phyloP scores from a whole-genome alignment of 1,140 invertebrate genomes.

The Cherax destructor region DNA sequence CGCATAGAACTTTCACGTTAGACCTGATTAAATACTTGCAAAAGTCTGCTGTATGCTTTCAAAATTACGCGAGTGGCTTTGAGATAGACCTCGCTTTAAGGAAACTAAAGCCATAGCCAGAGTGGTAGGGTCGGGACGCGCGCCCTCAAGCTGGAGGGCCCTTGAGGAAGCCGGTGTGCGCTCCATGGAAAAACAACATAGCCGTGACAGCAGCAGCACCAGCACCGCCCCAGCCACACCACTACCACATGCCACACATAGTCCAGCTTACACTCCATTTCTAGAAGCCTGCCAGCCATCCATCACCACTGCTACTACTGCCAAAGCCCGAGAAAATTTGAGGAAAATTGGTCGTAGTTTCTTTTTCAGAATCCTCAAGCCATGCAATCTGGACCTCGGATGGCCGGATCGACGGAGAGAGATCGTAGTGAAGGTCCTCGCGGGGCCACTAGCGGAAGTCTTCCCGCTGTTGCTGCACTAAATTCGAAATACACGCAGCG shows the following conservation, averaged over 20 bases:
- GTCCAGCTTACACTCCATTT: slow-evolving; percentile 43
- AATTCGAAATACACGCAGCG: background rate
- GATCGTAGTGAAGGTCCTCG: background rate
- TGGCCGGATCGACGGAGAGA: background rate
- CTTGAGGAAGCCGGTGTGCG: slow-evolving; percentile 66
- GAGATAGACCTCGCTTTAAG: background rate
- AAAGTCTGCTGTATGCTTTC: background rate
- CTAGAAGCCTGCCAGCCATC: slow-evolving; percentile 25
- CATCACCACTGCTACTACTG: background rate
- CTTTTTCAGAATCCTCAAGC: background rate
- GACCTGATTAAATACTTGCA: background rate
- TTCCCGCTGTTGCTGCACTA: background rate
- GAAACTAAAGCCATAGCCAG: slow-evolving; percentile 48
- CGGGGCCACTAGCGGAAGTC: background rate
- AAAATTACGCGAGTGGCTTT: background rate
- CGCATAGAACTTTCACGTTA: background rate
- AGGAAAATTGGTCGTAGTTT: slow-evolving; percentile 19
- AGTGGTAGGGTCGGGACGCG: slow-evolving; percentile 38
- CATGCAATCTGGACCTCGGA: background rate
- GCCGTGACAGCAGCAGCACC: slow-evolving; percentile 58
- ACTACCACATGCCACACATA: slow-evolving; percentile 48
- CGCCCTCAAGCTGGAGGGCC: slow-evolving; percentile 60
- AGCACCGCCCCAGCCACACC: slow-evolving; percentile 30
- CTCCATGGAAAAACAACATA: slow-evolving; percentile 70
- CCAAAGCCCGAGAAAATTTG: background rate